Evolutionary conservation across 1,140 invertebrate species (phyloP), one percentile per base, ranked within the genome.

Genomic region (Leptinotarsa texana): DNA sequence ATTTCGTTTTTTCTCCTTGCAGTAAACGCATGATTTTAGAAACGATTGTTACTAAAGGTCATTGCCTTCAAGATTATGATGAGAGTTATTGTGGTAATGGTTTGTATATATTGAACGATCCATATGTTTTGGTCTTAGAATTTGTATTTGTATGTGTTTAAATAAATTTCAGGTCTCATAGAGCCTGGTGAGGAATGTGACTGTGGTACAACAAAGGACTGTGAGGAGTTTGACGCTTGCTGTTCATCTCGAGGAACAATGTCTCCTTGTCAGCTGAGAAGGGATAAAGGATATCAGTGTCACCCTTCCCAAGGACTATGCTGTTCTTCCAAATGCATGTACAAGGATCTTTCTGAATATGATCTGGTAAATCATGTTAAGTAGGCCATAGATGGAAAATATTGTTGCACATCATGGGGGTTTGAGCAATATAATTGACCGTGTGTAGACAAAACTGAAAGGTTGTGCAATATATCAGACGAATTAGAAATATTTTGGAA

Each of bases 271-370:
- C 63, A 75, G 48, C 69, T 81, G 11, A 80, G 80, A 49, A 76
- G 74, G 51, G 73, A 77, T 66, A 63, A 49, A 17, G 78, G 78
- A 21, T 86, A 85, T 69, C 33, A 77, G 47, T 88, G 87, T 74
- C 87, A 88, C 70, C 87, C 87, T 1, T 87, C 86, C 0, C 86
- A 88, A 73, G 86, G 86, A 0, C 76, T 85, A 3, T 87, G 87
- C 74, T 88, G 87, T 72, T 85, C 78, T 3, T 72, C 79, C 1
- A 77, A 83, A 1, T 87, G 87, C 70, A 80, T 82, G 61, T 85
- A 83, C 72, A 83, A 83, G 0, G 81, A 86, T 69, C 80, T 85
- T 8, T 78, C 78, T n/a, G 74, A 77, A 0, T 81, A 81, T 72
- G 85, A 85, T 67, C 51, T 77, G 73, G 79, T 78, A 75, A 73